These are phyloP conservation scores for Ailurus styani DNA, from an alignment of 2,113 vertebrate genomes.

Conservation along the genomic window DNA sequence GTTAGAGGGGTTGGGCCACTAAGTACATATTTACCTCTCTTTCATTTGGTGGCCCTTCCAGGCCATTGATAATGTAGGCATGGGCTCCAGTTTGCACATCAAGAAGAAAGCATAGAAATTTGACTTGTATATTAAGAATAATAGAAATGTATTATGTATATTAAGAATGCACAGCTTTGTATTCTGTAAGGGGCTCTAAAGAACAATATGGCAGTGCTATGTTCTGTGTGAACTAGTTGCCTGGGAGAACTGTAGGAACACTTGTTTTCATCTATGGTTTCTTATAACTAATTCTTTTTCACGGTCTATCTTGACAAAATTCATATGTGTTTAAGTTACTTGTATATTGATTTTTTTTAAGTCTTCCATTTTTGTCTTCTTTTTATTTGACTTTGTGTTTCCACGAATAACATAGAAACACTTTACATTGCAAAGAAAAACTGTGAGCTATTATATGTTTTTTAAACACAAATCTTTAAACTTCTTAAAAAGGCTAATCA, in stretches of 20 bases:
- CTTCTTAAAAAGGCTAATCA: conserved; percentile 44
- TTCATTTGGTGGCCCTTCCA: conserved; percentile 44
- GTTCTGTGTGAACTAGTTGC: not conserved
- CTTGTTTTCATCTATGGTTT: conserved; percentile 53
- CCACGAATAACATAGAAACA: conserved; percentile 63
- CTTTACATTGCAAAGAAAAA: conserved; percentile 58
- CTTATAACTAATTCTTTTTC: conserved; percentile 49
- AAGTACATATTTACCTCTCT: conserved; percentile 62
- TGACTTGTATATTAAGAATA: conserved; percentile 61
- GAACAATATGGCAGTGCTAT: not conserved
- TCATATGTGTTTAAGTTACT: conserved; percentile 66
- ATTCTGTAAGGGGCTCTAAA: conserved; percentile 31
- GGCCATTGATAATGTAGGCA: conserved; percentile 21
- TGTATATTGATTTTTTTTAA: conserved; percentile 47
- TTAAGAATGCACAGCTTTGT: conserved; percentile 48
- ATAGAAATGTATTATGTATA: conserved; percentile 45
- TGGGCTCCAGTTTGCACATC: conserved; percentile 66
- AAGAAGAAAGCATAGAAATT: conserved; percentile 47
- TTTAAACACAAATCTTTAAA: conserved; percentile 57
- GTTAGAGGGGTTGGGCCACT: conserved; percentile 42
- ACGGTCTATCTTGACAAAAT: conserved; percentile 50
- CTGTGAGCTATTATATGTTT: conserved; percentile 67
- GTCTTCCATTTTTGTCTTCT: conserved; percentile 70
- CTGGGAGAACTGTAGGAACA: conserved; percentile 41
- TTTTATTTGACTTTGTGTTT: conserved; percentile 71